Evolutionary conservation across 2,113 vertebrate genomes (phyloP), one percentile per base, ranked within the genome.

Genomic region (Oreochromis niloticus): DNA sequence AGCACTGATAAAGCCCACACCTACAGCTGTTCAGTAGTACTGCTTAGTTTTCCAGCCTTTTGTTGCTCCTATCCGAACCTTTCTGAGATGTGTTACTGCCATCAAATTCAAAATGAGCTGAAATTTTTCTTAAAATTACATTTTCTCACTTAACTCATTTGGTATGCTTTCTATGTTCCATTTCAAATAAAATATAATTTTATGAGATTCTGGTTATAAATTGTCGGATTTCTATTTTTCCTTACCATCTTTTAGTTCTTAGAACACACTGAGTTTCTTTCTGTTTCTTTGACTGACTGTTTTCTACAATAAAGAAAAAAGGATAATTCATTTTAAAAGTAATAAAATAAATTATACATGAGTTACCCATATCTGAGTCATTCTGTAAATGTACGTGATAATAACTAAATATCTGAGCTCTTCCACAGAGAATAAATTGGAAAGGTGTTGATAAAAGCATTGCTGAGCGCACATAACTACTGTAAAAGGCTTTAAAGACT

Each of bases 401-500:
- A 59, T 43, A 24, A 86, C 50, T 61, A 63, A 84, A 87, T 34
- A 32, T 52, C 19, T 75, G 61, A 87, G 22, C 73, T 80, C 54
- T 32, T 82, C 39, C 24, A 48, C 48, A 46, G 75, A 78, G 24
- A 82, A 81, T 81, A 90, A 85, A 88, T 81, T 87, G 85, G 80
- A 87, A 80, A 85, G 27, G 46, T 79, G 50, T 85, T 73, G 75
- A 75, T 82, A 84, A 83, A 92, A 87, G 59, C 71, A 63, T 88
- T 24, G 50, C 36, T 50, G 80, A 81, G 88, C 19, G 39, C 30
- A 22, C 3, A 11, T 41, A 75, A 84, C 81, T 59, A 57, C 36
- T 54, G 75, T 80, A 66, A 89, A 90, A 82, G 75, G 22, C 36
- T 85, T 91, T 91, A 80, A 85, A 86, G 78, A 56, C 52, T 16